Conservation (phyloP, 2,797 vertebrate species). For the Apogon hyalosoma region DNA sequence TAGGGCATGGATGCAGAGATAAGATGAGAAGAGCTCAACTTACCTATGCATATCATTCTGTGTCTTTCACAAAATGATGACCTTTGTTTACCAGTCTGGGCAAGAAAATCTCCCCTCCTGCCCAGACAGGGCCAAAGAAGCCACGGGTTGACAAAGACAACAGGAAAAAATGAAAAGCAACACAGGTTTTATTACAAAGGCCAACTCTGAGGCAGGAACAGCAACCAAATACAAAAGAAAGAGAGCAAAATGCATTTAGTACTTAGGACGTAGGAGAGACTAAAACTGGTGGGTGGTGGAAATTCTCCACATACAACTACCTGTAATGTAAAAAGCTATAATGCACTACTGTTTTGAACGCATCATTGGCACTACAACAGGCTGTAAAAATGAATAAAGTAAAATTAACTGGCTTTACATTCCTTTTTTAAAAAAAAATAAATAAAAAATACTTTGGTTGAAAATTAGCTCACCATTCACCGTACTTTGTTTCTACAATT, state of each 20-base stretch:
- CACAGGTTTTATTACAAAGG: conserved; percentile 43
- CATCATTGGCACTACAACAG: not conserved
- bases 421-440: not conserved
- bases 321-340: not conserved
- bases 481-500: not conserved
- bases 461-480: not conserved
- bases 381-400: not conserved
- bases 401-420: not conserved
- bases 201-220: conserved; percentile 15
- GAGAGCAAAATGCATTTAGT: conserved; percentile 1
- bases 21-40: conserved; percentile 55
- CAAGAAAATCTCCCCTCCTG: conserved; percentile 35
- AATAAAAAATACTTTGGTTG: not conserved
- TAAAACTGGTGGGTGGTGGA: not conserved
- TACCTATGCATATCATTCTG: conserved; percentile 74
- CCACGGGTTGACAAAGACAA: conserved; percentile 22
- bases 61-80: conserved; percentile 64
- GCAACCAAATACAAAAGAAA: conserved; percentile 34
- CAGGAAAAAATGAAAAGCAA: conserved; percentile 32
- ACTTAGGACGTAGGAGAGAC: conserved; percentile 1
- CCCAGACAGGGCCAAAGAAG: conserved; percentile 21
- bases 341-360: not conserved
- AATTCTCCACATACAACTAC: not conserved
- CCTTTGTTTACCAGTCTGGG: conserved; percentile 71
- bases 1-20: conserved; percentile 12